Evolutionary conservation across 2,797 vertebrate species (phyloP).

Genomic region (Falco concolor): DNA sequence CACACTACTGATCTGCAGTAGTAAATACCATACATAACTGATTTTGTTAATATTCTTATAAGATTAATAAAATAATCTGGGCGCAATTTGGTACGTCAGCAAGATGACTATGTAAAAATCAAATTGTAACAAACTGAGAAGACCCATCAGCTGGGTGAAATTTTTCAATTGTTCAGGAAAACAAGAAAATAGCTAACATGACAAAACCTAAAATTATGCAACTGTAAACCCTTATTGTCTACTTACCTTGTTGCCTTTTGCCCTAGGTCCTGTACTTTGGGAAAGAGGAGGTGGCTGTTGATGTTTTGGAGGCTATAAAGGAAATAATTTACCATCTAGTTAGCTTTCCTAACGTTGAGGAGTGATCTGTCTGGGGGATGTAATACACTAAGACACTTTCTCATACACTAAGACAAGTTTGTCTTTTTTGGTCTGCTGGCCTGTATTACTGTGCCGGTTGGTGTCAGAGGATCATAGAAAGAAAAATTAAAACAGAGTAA

Average conservation of each 20-base stretch:
- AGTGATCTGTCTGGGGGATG: background rate
- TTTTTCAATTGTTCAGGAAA: background rate
- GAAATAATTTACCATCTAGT: background rate
- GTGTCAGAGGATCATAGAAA: background rate
- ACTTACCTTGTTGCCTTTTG: background rate
- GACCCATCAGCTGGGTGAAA: background rate
- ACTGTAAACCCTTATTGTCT: background rate
- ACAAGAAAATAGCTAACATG: background rate
- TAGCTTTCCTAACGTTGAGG: background rate
- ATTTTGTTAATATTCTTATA: background rate
- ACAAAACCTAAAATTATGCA: background rate
- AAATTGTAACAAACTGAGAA: background rate
- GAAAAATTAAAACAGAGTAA: background rate
- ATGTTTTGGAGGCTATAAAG: background rate
- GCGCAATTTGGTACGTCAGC: background rate
- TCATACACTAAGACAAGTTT: background rate
- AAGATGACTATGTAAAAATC: background rate
- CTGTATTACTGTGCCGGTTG: background rate
- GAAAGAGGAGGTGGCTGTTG: background rate
- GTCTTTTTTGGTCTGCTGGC: background rate
- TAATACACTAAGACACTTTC: accelerated
- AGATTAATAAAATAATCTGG: background rate
- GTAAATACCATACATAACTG: slow-evolving; percentile 12
- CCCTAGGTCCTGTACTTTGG: background rate
- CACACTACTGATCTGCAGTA: background rate